These are phyloP conservation scores for Nymphalis urticae DNA, from an alignment of 2,888 invertebrate species.

Conservation along the genomic window DNA sequence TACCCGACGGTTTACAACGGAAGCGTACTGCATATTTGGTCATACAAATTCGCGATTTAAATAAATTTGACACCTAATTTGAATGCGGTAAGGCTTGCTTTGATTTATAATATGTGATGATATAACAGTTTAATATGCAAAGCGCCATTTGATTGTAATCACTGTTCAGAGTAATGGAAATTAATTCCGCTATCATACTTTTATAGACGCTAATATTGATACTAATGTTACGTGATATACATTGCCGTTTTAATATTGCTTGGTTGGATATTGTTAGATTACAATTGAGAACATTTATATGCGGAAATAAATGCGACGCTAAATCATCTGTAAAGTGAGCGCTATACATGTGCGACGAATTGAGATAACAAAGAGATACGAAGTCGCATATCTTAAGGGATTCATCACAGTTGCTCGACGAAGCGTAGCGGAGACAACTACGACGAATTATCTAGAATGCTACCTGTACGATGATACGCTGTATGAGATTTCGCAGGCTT, in stretches of 20 bases:
- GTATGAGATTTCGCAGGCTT: too few relatives aligned
- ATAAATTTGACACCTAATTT: conserved; percentile 29
- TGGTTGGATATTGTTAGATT: too few relatives aligned
- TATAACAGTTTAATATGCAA: conserved; percentile 20
- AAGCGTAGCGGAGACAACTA: too few relatives aligned
- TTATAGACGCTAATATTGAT: not conserved
- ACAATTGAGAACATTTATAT: too few relatives aligned
- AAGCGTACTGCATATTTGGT: conserved; percentile 25
- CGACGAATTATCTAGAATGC: too few relatives aligned
- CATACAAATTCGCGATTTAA: conserved; percentile 23
- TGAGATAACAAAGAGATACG: not conserved
- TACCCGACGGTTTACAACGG: conserved; percentile 18
- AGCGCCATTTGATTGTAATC: conserved; percentile 22
- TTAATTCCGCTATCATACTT: conserved; percentile 6
- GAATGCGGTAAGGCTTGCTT: conserved; percentile 19
- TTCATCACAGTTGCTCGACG: too few relatives aligned
- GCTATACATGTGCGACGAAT: not conserved
- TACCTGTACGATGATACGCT: too few relatives aligned
- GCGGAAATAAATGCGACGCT: not conserved
- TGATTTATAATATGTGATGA: conserved; percentile 25
- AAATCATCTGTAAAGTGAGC: not conserved
- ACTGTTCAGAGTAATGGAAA: conserved; percentile 7
- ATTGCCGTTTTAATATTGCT: not conserved
- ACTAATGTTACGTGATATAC: not conserved
- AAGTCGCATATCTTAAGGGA: too few relatives aligned